Percentiles rank a stretch among this genome's conserved stretches.
Evolutionary conservation across 1,140 invertebrate species (phyloP).

Genomic region (Araneus ventricosus): DNA sequence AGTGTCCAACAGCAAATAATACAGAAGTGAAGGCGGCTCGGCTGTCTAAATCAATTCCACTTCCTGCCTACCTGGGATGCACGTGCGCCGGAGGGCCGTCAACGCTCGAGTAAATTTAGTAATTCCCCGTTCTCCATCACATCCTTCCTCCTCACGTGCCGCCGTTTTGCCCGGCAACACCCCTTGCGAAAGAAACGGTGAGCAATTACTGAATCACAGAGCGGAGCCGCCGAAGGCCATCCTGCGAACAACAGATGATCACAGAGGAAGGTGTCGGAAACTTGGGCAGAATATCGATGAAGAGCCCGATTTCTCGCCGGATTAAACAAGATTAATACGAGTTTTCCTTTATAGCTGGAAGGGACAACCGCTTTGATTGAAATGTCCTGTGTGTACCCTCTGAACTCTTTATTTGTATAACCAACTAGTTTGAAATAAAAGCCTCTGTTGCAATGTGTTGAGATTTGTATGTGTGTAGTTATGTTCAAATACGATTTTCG

Average conservation of each 20-base stretch:
- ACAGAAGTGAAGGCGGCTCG: too few species aligned
- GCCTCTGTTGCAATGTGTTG: too few species aligned
- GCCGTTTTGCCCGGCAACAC: constrained; percentile 64
- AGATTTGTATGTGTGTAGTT: too few species aligned
- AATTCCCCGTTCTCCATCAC: constrained; percentile 59
- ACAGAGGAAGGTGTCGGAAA: constrained; percentile 34
- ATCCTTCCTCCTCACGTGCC: constrained; percentile 70
- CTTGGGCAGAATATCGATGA: constrained; percentile 23
- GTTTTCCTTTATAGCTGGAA: neutral
- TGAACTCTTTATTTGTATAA: too few species aligned
- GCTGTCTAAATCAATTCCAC: constrained; percentile 48
- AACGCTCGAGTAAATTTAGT: constrained; percentile 44
- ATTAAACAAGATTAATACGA: constrained; percentile 20
- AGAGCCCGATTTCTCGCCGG: neutral
- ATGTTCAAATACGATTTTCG: too few species aligned
- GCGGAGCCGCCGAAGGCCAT: constrained; percentile 1
- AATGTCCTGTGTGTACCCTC: neutral
- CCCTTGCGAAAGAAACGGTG: neutral
- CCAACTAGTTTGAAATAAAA: too few species aligned
- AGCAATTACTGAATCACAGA: constrained; percentile 56
- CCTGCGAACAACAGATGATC: constrained; percentile 47
- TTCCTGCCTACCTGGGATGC: too few species aligned
- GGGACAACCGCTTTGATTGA: neutral
- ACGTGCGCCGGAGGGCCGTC: constrained; percentile 12
- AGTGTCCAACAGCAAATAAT: too few species aligned